Evolutionary conservation across 2,888 invertebrate genomes (phyloP).

Genomic region (Helobdella robusta): DNA sequence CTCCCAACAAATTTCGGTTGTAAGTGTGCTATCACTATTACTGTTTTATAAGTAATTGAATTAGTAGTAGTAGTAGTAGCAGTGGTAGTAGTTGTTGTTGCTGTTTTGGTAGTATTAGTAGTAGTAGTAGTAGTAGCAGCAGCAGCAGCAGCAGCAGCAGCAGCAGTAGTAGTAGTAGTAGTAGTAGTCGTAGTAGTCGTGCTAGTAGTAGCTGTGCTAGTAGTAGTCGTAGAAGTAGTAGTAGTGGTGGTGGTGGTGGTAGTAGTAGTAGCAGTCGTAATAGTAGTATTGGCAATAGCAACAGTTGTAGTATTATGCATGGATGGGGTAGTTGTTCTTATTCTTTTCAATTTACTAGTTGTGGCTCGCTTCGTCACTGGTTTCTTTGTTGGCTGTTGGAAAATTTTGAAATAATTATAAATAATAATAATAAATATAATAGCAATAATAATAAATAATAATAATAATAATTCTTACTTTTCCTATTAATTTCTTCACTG

Average conservation of each 20-base stretch:
- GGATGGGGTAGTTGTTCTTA: no score
- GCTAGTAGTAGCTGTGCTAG: constrained; percentile 18
- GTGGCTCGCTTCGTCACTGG: no score
- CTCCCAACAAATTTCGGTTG: no score
- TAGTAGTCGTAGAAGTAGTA: constrained; percentile 35
- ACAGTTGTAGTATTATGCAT: constrained; percentile 32
- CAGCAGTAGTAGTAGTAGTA: constrained; percentile 26
- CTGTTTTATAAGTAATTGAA: constrained; percentile 33
- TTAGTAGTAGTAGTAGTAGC: constrained; percentile 33
- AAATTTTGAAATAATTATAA: not conserved
- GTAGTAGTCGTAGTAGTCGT: constrained; percentile 4
- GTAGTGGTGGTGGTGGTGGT: constrained; percentile 33
- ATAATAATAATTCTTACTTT: no score
- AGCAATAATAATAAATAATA: no score
- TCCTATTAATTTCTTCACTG: no score
- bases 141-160: constrained; percentile 32
- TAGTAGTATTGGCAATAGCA: constrained; percentile 29
- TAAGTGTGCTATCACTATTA: no score
- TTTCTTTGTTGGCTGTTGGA: no score
- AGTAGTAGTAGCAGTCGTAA: constrained; percentile 33
- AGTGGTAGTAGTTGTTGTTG: constrained; percentile 32
- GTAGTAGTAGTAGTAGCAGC: constrained; percentile 34
- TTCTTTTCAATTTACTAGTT: no score
- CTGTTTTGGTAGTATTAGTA: constrained; percentile 33
- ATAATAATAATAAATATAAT: not conserved